Percentiles rank a stretch among this genome's conserved stretches.
phyloP scores from a whole-genome alignment of 2,888 invertebrate species.

The Axea sp. region DNA sequence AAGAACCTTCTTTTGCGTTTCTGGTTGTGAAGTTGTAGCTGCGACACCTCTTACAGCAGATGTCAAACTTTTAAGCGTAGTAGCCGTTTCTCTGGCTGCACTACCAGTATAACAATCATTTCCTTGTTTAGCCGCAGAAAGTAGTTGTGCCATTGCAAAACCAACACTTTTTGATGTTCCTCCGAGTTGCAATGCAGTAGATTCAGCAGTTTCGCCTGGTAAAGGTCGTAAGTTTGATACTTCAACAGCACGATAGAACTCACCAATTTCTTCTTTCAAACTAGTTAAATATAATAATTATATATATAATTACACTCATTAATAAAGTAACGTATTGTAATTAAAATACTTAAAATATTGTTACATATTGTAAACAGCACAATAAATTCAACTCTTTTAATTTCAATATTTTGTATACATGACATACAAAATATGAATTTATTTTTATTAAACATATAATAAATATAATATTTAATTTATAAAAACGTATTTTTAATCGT shows the following conservation, averaged over 20 bases:
- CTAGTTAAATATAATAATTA: not conserved
- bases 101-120: slow-evolving; percentile 90
- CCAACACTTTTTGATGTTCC: slow-evolving; percentile 88
- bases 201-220: slow-evolving; percentile 89
- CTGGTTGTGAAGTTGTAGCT: slow-evolving; percentile 84
- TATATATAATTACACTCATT: not conserved
- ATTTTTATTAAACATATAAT: too few species aligned
- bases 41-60: slow-evolving; percentile 89
- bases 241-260: slow-evolving; percentile 88
- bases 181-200: slow-evolving; percentile 82
- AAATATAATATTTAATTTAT: too few species aligned
- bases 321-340: too few species aligned
- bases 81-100: slow-evolving; percentile 90
- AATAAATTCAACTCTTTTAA: too few species aligned
- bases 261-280: slow-evolving; percentile 90
- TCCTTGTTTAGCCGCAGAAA: slow-evolving; percentile 91
- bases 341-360: too few species aligned
- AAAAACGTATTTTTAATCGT: too few species aligned
- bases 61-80: slow-evolving; percentile 86
- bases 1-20: slow-evolving; percentile 82
- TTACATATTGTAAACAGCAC: too few species aligned
- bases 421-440: too few species aligned
- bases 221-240: slow-evolving; percentile 87
- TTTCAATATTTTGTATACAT: too few species aligned
- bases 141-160: slow-evolving; percentile 90